A percentile compares a stretch with the other conserved stretches of the same genome.
Evolutionary conservation across 2,797 vertebrate genomes (phyloP).

Genomic region (Phoeniculus purpureus): DNA sequence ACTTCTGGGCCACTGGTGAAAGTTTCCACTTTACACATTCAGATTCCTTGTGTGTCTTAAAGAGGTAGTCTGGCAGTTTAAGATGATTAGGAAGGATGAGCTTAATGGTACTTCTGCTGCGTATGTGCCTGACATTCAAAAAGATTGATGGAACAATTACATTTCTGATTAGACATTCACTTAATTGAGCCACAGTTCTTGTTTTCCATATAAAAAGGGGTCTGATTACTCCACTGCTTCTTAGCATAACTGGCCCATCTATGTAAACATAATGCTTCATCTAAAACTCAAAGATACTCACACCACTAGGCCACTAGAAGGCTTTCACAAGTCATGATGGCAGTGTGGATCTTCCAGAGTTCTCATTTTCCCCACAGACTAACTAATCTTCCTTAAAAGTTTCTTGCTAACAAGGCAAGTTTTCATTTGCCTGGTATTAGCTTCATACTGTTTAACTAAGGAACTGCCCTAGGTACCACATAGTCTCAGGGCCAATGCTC

Average conservation of each 20-base stretch:
- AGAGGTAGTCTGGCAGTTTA: background rate
- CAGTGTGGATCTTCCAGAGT: background rate
- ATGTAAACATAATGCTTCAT: background rate
- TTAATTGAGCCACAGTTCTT: background rate
- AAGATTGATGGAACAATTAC: background rate
- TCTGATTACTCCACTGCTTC: background rate
- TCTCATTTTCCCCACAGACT: background rate
- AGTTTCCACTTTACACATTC: background rate
- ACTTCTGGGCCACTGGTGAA: background rate
- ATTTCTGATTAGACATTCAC: background rate
- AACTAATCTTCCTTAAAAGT: background rate
- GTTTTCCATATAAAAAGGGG: background rate
- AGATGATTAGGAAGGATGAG: background rate
- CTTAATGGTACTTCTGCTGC: background rate
- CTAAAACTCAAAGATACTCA: background rate
- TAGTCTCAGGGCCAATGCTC: background rate
- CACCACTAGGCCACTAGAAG: background rate
- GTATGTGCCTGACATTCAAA: background rate
- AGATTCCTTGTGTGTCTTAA: background rate
- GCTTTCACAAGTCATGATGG: background rate
- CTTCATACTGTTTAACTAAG: background rate
- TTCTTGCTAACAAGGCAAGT: background rate
- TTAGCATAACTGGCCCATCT: background rate
- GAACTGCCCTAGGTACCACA: background rate
- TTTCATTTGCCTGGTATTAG: background rate